phyloP scores from a whole-genome alignment of 2,113 vertebrate species.

The Phylloscopus trochilus region DNA sequence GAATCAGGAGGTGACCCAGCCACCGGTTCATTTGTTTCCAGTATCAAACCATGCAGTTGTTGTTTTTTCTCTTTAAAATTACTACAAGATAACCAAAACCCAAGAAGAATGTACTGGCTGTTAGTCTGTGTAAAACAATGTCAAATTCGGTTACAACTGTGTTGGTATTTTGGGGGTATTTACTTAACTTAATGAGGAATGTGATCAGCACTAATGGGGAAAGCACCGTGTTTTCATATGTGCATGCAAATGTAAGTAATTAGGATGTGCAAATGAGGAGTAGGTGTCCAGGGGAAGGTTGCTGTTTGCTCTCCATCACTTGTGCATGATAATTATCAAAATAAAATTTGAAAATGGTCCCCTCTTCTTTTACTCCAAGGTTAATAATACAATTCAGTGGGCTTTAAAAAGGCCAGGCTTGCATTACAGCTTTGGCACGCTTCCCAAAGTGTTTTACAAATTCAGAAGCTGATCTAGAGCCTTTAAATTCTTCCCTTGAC shows the following conservation, averaged over 20 bases:
- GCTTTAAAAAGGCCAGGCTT: constrained; percentile 33
- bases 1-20: background rate
- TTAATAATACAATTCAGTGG: constrained; percentile 50
- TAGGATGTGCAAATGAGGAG: constrained; percentile 61
- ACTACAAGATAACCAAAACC: background rate
- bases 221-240: constrained; percentile 8
- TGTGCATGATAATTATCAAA: constrained; percentile 53
- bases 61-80: background rate
- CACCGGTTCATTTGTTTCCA: background rate
- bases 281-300: constrained; percentile 64
- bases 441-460: background rate
- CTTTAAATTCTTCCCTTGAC: background rate
- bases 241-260: constrained; percentile 66
- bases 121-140: background rate
- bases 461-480: background rate
- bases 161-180: constrained; percentile 43
- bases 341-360: constrained; percentile 42
- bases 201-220: constrained; percentile 31
- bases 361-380: constrained; percentile 29
- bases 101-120: background rate
- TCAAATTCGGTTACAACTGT: background rate
- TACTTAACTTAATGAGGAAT: constrained; percentile 64
- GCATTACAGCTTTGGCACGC: background rate
- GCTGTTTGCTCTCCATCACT: constrained; percentile 55
- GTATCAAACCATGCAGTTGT: background rate